Evolutionary conservation across 2,888 invertebrate genomes (phyloP).

Genomic region (Neoitamus cyanurus): DNA sequence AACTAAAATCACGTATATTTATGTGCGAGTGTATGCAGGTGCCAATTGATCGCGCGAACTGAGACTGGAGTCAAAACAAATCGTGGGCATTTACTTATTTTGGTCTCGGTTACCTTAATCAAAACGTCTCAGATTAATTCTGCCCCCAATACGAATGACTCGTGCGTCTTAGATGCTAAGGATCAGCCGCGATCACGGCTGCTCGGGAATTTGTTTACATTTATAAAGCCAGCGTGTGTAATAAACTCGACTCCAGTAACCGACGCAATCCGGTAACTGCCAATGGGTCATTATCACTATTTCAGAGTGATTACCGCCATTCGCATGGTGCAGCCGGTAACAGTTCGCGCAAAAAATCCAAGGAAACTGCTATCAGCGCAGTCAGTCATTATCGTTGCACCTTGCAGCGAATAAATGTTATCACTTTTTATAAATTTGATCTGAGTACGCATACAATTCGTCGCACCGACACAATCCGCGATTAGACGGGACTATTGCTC

Average conservation of each 20-base stretch:
- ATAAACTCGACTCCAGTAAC: conserved; percentile 17
- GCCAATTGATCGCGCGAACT: not conserved
- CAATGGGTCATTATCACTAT: conserved; percentile 41
- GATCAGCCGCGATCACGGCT: not conserved
- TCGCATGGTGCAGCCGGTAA: not conserved
- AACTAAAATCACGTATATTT: no score
- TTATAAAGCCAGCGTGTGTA: not conserved
- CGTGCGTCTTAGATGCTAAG: not conserved
- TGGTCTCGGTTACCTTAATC: not conserved
- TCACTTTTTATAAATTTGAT: conserved; percentile 27
- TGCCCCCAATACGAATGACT: not conserved
- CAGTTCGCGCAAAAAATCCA: not conserved
- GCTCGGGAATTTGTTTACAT: conserved; percentile 20
- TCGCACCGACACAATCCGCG: not conserved
- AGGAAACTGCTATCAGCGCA: conserved; percentile 16
- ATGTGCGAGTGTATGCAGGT: no score
- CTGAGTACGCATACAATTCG: conserved; percentile 15
- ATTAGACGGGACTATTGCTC: conserved; percentile 4
- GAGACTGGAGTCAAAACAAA: not conserved
- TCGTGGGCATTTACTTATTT: not conserved
- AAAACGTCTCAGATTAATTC: not conserved
- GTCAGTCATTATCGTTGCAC: conserved; percentile 34
- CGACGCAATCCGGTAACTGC: conserved; percentile 12
- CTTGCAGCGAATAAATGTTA: conserved; percentile 31
- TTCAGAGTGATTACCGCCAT: conserved; percentile 22